These are phyloP conservation scores for Bicyclus anynana DNA, from an alignment of 1,140 invertebrate genomes.

Conservation along the genomic window DNA sequence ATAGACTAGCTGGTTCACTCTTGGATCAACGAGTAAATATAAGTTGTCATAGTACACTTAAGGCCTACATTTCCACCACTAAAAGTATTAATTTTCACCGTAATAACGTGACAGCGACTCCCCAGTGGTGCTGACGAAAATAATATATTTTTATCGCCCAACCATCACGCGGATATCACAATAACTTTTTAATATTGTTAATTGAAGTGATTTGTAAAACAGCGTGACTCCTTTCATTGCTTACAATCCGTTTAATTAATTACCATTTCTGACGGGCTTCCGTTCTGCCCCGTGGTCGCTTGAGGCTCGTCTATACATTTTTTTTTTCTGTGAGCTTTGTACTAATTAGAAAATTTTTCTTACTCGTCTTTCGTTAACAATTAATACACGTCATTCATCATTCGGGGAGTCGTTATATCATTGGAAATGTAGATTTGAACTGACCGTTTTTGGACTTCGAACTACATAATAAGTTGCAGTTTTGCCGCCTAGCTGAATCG, in stretches of 20 bases:
- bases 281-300: slow-evolving; percentile 39
- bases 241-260: slow-evolving; percentile 75
- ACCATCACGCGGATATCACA: slow-evolving; percentile 63
- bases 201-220: slow-evolving; percentile 77
- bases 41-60: no score
- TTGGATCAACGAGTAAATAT: no score
- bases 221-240: slow-evolving; percentile 76
- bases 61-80: background rate
- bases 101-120: slow-evolving; percentile 23
- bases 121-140: slow-evolving; percentile 38
- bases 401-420: no score
- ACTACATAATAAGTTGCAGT: no score
- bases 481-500: no score
- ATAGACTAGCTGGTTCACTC: no score
- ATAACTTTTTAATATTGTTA: slow-evolving; percentile 75
- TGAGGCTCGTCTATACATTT: slow-evolving; percentile 44
- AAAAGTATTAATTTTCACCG: slow-evolving; percentile 12
- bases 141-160: slow-evolving; percentile 29
- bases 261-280: slow-evolving; percentile 69
- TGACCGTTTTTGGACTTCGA: no score
- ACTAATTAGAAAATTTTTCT: slow-evolving; percentile 18
- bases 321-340: slow-evolving; percentile 43
- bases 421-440: no score
- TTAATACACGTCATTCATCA: no score
- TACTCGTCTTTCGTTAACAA: slow-evolving; percentile 1